Percentiles rank a stretch among this genome's conserved stretches.
Evolutionary conservation across 2,113 vertebrate species (phyloP).

Genomic region (Amphilophus citrinellus): DNA sequence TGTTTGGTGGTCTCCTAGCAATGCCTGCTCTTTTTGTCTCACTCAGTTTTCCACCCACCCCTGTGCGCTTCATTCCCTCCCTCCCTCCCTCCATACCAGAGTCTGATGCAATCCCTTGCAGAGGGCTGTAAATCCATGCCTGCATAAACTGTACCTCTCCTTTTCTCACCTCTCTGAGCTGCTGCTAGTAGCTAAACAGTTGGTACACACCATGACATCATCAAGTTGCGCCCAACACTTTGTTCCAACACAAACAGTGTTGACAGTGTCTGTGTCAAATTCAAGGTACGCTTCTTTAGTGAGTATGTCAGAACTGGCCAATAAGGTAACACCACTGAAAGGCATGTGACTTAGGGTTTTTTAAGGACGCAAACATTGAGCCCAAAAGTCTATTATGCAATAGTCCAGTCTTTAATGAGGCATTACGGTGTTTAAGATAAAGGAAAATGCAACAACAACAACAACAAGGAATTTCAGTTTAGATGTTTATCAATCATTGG

Average conservation of each 20-base stretch:
- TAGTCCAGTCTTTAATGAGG: neutral
- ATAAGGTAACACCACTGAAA: neutral
- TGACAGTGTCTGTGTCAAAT: constrained; percentile 22
- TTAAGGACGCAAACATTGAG: neutral
- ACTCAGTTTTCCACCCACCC: constrained; percentile 68
- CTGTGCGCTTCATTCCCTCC: constrained; percentile 52
- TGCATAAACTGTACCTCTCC: constrained; percentile 64
- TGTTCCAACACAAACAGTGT: constrained; percentile 31
- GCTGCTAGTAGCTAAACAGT: constrained; percentile 51
- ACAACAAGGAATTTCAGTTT: neutral
- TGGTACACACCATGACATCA: constrained; percentile 67
- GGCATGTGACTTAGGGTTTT: neutral
- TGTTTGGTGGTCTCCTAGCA: constrained; percentile 75
- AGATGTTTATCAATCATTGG: neutral
- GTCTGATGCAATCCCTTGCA: constrained; percentile 83
- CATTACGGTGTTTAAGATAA: neutral
- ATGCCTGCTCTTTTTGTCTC: constrained; percentile 62
- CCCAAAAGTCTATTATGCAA: constrained; percentile 15
- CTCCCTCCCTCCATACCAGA: constrained; percentile 60
- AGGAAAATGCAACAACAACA: neutral
- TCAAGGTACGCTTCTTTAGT: neutral
- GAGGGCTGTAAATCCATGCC: constrained; percentile 79
- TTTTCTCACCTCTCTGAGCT: constrained; percentile 41
- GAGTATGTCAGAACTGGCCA: neutral
- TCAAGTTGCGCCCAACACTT: constrained; percentile 61